A percentile compares a stretch with the other conserved stretches of the same genome.
phyloP scores from a whole-genome alignment of 2,113 vertebrate species.

The Parus major region DNA sequence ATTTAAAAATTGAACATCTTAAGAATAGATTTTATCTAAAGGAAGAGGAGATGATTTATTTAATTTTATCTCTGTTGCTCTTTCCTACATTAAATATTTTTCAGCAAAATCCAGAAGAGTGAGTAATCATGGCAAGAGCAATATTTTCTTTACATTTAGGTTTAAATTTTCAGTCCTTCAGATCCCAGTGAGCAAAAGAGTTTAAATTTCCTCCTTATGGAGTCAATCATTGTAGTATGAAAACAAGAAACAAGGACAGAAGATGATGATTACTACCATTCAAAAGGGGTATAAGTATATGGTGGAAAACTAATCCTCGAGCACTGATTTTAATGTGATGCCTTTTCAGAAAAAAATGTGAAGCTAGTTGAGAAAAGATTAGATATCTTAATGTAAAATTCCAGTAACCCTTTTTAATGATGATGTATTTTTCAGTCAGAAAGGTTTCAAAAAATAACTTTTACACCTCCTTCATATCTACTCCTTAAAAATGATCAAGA shows the following conservation, averaged over 20 bases:
- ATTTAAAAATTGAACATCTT: neutral
- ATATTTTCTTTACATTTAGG: neutral
- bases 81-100: neutral
- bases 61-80: neutral
- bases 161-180: neutral
- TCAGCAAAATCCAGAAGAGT: neutral
- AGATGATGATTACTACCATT: neutral
- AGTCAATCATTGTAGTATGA: neutral
- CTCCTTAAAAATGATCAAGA: neutral
- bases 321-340: neutral
- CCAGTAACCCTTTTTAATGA: neutral
- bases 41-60: neutral
- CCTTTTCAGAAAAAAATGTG: neutral
- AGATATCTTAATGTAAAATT: neutral
- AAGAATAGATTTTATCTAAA: neutral
- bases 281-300: neutral
- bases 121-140: neutral
- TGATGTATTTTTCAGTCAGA: neutral
- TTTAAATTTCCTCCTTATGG: neutral
- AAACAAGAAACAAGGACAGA: neutral
- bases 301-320: neutral
- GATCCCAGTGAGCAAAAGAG: neutral
- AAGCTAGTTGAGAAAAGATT: neutral
- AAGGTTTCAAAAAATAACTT: neutral
- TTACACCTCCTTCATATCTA: neutral